Conservation (phyloP, 2,888 invertebrate genomes). For the Dromius quadrimaculatus region DNA sequence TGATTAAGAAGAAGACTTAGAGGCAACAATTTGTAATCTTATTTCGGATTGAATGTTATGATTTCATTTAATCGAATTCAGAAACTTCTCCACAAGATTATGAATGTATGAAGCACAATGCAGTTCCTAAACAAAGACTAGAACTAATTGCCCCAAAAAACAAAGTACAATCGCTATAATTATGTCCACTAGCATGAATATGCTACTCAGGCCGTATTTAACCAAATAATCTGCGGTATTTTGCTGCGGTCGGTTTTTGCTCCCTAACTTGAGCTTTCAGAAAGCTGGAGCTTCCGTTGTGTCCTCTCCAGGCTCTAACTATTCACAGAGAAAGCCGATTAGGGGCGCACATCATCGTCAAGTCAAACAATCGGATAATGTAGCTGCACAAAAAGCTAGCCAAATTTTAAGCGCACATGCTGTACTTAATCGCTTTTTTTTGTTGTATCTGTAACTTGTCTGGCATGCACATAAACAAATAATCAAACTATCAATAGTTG, state of each 20-base stretch:
- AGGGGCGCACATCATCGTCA: constrained; percentile 38
- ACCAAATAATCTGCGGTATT: constrained; percentile 49
- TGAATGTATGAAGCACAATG: too few relatives aligned
- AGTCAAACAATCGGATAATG: constrained; percentile 42
- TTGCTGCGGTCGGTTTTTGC: constrained; percentile 33
- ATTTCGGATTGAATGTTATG: neutral
- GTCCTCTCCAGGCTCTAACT: constrained; percentile 21
- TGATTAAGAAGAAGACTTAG: constrained; percentile 45
- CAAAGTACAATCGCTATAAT: constrained; percentile 29
- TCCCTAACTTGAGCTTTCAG: constrained; percentile 28
- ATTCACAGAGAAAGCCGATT: constrained; percentile 44
- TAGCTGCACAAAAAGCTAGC: constrained; percentile 33
- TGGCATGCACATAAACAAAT: too few relatives aligned
- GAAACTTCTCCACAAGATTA: too few relatives aligned
- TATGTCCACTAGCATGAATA: constrained; percentile 28
- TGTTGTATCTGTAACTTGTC: too few relatives aligned
- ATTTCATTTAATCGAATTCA: too few relatives aligned
- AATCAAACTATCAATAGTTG: too few relatives aligned
- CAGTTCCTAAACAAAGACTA: too few relatives aligned
- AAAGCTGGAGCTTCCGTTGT: constrained; percentile 17
- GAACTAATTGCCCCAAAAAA: constrained; percentile 42
- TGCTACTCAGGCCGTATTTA: constrained; percentile 36
- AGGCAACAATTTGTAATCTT: constrained; percentile 10
- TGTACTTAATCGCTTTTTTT: neutral
- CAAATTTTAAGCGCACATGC: neutral